Evolutionary conservation across 1,140 invertebrate genomes (phyloP).

Genomic region (Ceratina calcarata): DNA sequence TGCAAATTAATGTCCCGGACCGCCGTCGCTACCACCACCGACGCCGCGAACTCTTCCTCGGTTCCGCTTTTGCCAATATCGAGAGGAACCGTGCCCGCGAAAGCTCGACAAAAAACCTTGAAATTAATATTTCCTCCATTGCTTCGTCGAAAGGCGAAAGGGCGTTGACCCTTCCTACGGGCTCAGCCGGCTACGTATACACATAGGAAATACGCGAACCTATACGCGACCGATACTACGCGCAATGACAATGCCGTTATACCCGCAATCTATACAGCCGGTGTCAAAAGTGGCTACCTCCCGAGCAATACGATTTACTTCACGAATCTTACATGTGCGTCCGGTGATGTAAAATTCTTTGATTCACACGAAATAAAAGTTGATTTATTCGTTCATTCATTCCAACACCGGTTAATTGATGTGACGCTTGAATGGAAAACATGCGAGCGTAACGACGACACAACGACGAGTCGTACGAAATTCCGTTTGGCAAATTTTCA

Average conservation of each 20-base stretch:
- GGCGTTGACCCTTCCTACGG: constrained; percentile 50
- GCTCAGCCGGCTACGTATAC: not conserved
- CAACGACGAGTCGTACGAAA: too few relatives aligned
- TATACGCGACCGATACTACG: constrained; percentile 11
- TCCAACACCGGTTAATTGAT: too few relatives aligned
- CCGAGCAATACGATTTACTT: too few relatives aligned
- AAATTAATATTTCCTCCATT: constrained; percentile 64
- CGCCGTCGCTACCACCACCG: not conserved
- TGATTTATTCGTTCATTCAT: too few relatives aligned
- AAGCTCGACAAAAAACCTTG: constrained; percentile 63
- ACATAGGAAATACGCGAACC: constrained; percentile 8
- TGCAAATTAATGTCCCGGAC: constrained; percentile 72
- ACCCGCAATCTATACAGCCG: not conserved
- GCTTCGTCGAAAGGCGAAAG: constrained; percentile 58
- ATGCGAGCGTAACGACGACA: too few relatives aligned
- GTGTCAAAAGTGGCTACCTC: too few relatives aligned
- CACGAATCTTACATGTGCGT: too few relatives aligned
- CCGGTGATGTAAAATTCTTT: too few relatives aligned
- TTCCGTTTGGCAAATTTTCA: not conserved
- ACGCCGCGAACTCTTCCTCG: constrained; percentile 50
- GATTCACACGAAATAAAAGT: too few relatives aligned
- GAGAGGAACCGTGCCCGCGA: constrained; percentile 34
- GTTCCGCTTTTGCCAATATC: constrained; percentile 54
- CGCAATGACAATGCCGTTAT: constrained; percentile 18
- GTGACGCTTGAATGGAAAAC: too few relatives aligned